Conservation (phyloP, 2,888 invertebrate species). For the Ophion ellenae region DNA sequence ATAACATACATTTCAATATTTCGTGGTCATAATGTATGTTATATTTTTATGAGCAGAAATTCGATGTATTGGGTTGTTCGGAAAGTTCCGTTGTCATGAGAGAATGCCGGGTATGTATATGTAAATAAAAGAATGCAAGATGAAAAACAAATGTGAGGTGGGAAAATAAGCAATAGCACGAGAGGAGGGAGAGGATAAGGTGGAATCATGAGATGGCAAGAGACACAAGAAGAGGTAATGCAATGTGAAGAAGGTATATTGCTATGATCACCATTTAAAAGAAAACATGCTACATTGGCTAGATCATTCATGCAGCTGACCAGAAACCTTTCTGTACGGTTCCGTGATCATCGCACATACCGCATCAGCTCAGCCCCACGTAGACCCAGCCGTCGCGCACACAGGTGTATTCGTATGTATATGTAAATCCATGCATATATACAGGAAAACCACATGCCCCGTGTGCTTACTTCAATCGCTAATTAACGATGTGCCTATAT, state of each 20-base stretch:
- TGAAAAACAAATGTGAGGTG: neutral
- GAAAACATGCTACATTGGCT: slow-evolving; percentile 55
- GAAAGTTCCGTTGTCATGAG: too few species aligned
- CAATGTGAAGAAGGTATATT: slow-evolving; percentile 62
- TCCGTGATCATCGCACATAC: slow-evolving; percentile 30
- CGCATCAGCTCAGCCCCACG: slow-evolving; percentile 47
- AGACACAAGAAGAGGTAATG: slow-evolving; percentile 37
- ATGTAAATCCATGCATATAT: slow-evolving; percentile 60
- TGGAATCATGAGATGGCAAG: slow-evolving; percentile 33
- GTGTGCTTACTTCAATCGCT: slow-evolving; percentile 70
- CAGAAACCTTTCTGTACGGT: slow-evolving; percentile 21
- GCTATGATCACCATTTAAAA: slow-evolving; percentile 68
- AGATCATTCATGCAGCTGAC: slow-evolving; percentile 57
- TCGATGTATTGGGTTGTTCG: too few species aligned
- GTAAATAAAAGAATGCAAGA: neutral
- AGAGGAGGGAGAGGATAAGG: slow-evolving; percentile 3
- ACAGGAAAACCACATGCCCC: neutral
- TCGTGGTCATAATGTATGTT: too few species aligned
- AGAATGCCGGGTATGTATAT: too few species aligned
- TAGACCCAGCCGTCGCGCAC: slow-evolving; percentile 7
- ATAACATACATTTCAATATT: too few species aligned
- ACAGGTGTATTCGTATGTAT: slow-evolving; percentile 46
- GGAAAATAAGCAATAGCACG: slow-evolving; percentile 18
- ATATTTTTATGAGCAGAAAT: too few species aligned
- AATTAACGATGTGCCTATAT: slow-evolving; percentile 78